Evolutionary conservation across 2,113 vertebrate species (phyloP).

Genomic region (Rhagologus leucostigma): DNA sequence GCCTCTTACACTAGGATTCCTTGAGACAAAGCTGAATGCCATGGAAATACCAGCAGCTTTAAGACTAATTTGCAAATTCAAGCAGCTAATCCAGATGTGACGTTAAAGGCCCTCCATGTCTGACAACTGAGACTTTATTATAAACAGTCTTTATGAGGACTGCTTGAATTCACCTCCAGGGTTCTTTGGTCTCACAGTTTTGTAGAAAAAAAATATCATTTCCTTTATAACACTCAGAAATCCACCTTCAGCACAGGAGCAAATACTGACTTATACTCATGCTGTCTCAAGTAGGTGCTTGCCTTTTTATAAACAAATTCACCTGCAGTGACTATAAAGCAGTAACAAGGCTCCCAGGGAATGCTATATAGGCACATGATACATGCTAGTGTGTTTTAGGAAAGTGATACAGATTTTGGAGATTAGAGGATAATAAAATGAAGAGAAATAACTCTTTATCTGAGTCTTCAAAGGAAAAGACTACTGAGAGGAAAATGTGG

Average conservation of each 20-base stretch:
- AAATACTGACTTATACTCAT: not conserved
- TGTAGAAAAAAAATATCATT: not conserved
- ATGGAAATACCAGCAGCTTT: not conserved
- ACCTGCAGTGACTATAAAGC: not conserved
- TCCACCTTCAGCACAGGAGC: not conserved
- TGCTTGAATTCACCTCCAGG: not conserved
- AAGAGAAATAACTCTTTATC: not conserved
- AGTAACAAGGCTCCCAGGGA: not conserved
- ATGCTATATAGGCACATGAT: not conserved
- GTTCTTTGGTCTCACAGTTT: not conserved
- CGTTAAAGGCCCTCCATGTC: not conserved
- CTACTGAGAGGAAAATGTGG: not conserved
- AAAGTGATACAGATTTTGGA: not conserved
- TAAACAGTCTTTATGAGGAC: not conserved
- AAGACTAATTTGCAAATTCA: not conserved
- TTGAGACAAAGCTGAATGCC: not conserved
- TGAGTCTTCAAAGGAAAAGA: not conserved
- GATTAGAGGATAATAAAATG: not conserved
- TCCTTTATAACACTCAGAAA: not conserved
- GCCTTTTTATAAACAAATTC: conserved; percentile 11
- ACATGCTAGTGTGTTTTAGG: not conserved
- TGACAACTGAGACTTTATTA: not conserved
- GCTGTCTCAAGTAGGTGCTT: not conserved
- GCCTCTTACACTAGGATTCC: not conserved
- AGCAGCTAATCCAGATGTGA: not conserved